Evolutionary conservation across 2,113 vertebrate species (phyloP), one percentile per base, ranked within the genome.

Genomic region (Dissostichus mawsoni): DNA sequence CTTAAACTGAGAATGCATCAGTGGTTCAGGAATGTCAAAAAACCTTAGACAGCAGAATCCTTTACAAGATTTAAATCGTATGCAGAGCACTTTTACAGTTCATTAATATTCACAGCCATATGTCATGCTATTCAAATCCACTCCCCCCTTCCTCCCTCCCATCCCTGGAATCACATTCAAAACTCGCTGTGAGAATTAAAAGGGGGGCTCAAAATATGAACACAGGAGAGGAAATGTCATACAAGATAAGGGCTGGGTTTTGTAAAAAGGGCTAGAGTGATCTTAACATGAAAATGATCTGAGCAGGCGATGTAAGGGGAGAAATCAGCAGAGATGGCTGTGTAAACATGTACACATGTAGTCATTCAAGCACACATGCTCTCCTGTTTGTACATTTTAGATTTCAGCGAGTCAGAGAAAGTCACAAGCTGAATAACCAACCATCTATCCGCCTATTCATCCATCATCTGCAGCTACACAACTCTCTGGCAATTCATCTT

Each of bases 101-200:
- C 74, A 69, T 80, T 82, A 65, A 82, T 76, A 83, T 82, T 83
- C 74, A 75, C 59, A 74, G 41, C 44, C 62, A 76, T 81, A 72
- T 82, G 78, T 79, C 70, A 68, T 65, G 53, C 65, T 84, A 69
- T 73, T 74, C 48, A 77, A 57, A 78, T 67, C 44, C 70, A 41
- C 33, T 74, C 45, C 66, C 52, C 52, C 36, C 36, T 8, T 6
- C 44, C 20, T 36, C 33, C 7, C 51, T 7, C 9, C 17, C 5
- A 48, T 51, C 59, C 41, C 23, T 25, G 2, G 57, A 68, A 74
- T 80, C 62, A 45, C 52, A 73, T 41, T 36, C 51, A 62, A 67
- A 66, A 74, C 18, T 45, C 17, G 53, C 65, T 76, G 33, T 57
- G 18, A 47, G 78, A 41, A 64, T 71, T 78, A n/a, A 55, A 80